Percentiles rank a stretch among this genome's conserved stretches.
Conservation (phyloP, 2,113 vertebrate species). For the Otolemur garnettii region DNA sequence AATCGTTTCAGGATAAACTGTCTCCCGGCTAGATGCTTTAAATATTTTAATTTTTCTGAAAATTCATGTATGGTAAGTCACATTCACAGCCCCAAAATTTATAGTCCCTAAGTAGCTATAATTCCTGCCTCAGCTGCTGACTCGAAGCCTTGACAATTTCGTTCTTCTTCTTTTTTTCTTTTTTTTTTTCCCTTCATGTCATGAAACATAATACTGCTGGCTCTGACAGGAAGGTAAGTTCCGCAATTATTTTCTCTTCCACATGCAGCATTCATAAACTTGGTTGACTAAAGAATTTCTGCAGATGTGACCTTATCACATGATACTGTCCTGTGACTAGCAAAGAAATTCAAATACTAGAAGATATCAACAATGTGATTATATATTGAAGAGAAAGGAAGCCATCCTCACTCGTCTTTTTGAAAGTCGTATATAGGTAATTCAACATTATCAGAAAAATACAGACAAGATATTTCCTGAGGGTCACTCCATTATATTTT, state of each 20-base stretch:
- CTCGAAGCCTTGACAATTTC: slow-evolving; percentile 63
- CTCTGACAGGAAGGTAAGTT: slow-evolving; percentile 51
- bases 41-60: slow-evolving; percentile 77
- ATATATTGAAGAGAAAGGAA: slow-evolving; percentile 18
- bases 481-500: neutral
- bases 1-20: slow-evolving; percentile 51
- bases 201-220: slow-evolving; percentile 63
- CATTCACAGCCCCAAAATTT: slow-evolving; percentile 72
- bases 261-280: slow-evolving; percentile 48
- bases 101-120: slow-evolving; percentile 66
- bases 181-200: slow-evolving; percentile 40
- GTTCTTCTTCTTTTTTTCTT: slow-evolving; percentile 32
- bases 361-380: slow-evolving; percentile 52
- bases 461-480: neutral
- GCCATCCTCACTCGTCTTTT: neutral
- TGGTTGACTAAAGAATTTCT: slow-evolving; percentile 45
- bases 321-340: neutral
- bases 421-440: slow-evolving; percentile 15
- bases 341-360: neutral
- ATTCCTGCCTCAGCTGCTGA: slow-evolving; percentile 62
- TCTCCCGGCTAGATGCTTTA: slow-evolving; percentile 36
- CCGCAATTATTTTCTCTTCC: slow-evolving; percentile 36
- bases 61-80: slow-evolving; percentile 76
- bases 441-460: neutral
- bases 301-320: neutral